Base-by-base conservation (phyloP, 1,140 invertebrate genomes). In the Phymorhynchus buccinoides region DNA sequence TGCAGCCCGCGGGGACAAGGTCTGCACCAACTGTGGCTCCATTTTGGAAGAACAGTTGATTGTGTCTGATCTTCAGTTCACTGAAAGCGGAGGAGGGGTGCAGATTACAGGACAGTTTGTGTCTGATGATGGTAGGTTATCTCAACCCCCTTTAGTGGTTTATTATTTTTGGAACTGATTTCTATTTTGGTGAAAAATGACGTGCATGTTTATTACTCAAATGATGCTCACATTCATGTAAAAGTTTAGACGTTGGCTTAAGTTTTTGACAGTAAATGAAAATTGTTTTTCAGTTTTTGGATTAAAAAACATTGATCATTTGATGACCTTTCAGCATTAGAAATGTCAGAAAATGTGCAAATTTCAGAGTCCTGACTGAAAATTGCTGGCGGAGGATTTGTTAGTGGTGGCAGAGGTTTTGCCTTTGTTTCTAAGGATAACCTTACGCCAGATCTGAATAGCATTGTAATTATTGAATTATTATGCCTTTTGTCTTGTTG, bases 31-130 rank as follows among this genome's bases (percentile, higher is more conserved):
- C 89, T 99, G 99, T 95, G 99, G 98, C 71, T 96, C 96, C 48
- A 98, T 99, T 3, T 93, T 99, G 3, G 98, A 99, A 92, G 98
- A 99, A 89, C 97, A 97, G 89, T 96, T 98, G 78, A 99, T 99
- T 91, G 98, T 99, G 39, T 97, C 97, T 4, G 98, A 99, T 93
- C 96, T 99, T 80, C 97, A 98, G 92, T 99, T 99, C 92, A 96
- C 98, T 93, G 98, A 99, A 93, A 96, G 96, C 92, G 95, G 96
- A 32, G 96, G 96, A 92, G 98, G 98, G 32, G 95, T 96, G 75
- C 96, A 96, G 85, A 96, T 97, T 27, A 96, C 99, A 87, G 98
- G 98, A 84, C 97, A 98, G 91, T 98, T 98, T 94, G 97, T 99
- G 0, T 96, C 97, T 1, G 95, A 95, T 37, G 97, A 98, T 84